Base-by-base conservation (phyloP, 2,113 vertebrate species). In the Takifugu bimaculatus region DNA sequence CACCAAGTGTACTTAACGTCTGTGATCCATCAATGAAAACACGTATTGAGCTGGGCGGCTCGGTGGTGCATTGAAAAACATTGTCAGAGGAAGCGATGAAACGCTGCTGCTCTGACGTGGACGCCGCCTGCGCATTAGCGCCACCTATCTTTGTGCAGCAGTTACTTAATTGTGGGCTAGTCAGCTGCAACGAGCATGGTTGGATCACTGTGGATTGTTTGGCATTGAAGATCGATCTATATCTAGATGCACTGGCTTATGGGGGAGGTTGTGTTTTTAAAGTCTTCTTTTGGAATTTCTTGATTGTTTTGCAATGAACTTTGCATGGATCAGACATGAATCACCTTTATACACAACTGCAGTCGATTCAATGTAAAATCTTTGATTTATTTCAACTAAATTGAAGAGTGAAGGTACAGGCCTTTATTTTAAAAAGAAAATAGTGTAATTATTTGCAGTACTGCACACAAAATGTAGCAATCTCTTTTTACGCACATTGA, bases 1-100 rank as follows among this genome's bases (percentile, higher is more conserved):
- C 86, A 87, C 86, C 72, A 89, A 89, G 88, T 88, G 86, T 88
- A 88, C 84, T 88, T 89, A 32, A 89, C 55, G 78, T 88, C 74
- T 84, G 74, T 79, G 58, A 83, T 73, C 32, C 80, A 77, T 85
- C 64, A 79, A 81, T 65, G 59, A 79, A 72, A 27, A 68, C 49
- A 6, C 60, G 56, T 58, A 73, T 74, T 68, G 56, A 13, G 57
- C 65, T 57, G 57, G 66, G 35, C 29, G 9, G 39, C 65, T 26
- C 12, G 53, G 50, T 54, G 79, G 64, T 44, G 14, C 28, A 4
- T 59, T 63, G 65, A 61, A 52, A 59, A 55, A 43, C 32, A 51
- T 28, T 20, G 42, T 65, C 39, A 51, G n/a, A 27, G 1, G 26
- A 43, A 45, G 47, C 60, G 45, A 60, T 42, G 35, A 63, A 72